phyloP scores from a whole-genome alignment of 2,888 invertebrate species.

The Axea sp. region DNA sequence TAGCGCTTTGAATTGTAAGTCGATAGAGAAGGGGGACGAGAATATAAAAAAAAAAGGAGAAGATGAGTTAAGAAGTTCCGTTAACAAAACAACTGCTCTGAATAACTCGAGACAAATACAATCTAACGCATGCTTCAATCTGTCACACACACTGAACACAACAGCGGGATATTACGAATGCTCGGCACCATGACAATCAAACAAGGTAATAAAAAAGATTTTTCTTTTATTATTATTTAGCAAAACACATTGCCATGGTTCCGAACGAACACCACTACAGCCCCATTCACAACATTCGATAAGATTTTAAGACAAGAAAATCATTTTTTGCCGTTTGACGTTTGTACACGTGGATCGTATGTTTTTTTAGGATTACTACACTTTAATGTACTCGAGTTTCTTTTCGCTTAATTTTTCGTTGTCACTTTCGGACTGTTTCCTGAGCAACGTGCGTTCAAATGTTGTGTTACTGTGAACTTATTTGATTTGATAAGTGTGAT shows the following conservation, averaged over 20 bases:
- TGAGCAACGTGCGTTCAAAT: too few relatives aligned
- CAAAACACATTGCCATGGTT: background rate
- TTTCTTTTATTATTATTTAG: too few relatives aligned
- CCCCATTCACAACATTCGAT: conserved; percentile 57
- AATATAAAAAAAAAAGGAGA: background rate
- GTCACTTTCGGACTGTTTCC: conserved; percentile 24
- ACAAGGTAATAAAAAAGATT: background rate
- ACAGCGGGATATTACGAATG: conserved; percentile 62
- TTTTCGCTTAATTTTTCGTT: conserved; percentile 16
- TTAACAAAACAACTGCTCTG: conserved; percentile 9
- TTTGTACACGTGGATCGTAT: conserved; percentile 24
- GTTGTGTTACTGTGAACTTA: too few relatives aligned
- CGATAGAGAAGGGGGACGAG: conserved; percentile 1
- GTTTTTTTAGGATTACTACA: conserved; percentile 31
- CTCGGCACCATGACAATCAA: background rate
- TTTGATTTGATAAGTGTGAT: too few relatives aligned
- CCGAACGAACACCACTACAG: background rate
- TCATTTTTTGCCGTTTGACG: conserved; percentile 4
- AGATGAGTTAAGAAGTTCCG: background rate
- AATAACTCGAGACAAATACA: conserved; percentile 27
- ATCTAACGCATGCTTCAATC: conserved; percentile 45
- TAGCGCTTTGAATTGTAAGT: conserved; percentile 39
- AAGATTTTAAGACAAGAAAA: conserved; percentile 33
- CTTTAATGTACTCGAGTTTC: conserved; percentile 18
- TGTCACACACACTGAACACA: conserved; percentile 76